These are phyloP conservation scores for Rhyacichthys aspro DNA, from an alignment of 2,797 vertebrate genomes.

Conservation along the genomic window DNA sequence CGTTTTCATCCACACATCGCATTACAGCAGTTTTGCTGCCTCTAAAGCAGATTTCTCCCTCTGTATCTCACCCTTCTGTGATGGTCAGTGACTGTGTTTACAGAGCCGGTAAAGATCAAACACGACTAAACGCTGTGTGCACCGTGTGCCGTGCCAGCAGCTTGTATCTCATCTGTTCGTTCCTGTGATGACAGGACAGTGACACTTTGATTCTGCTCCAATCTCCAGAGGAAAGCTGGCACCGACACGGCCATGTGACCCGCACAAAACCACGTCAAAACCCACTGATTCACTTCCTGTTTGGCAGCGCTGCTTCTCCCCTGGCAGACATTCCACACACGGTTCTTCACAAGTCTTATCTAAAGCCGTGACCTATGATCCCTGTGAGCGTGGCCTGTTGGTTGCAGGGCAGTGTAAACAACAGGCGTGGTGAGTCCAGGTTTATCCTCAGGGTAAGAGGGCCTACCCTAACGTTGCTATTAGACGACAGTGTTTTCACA, in stretches of 20 bases:
- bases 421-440: background rate
- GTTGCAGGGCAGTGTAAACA: constrained; percentile 10
- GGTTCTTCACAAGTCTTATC: background rate
- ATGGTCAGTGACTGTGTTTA: background rate
- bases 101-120: constrained; percentile 2
- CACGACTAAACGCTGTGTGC: background rate
- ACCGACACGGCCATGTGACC: background rate
- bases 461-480: background rate
- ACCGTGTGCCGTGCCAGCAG: background rate
- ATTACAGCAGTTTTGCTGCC: no score
- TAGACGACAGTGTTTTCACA: background rate
- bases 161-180: background rate
- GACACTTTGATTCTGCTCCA: constrained; percentile 7
- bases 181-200: background rate
- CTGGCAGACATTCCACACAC: background rate
- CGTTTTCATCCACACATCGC: no score
- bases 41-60: no score
- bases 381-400: constrained; percentile 8
- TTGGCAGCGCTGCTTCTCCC: background rate
- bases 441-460: background rate
- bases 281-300: constrained; percentile 22
- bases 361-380: constrained; percentile 7
- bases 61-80: background rate
- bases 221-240: constrained; percentile 6
- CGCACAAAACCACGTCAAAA: constrained; percentile 2